phyloP scores from a whole-genome alignment of 2,113 vertebrate genomes.

The Urocitellus parryii region DNA sequence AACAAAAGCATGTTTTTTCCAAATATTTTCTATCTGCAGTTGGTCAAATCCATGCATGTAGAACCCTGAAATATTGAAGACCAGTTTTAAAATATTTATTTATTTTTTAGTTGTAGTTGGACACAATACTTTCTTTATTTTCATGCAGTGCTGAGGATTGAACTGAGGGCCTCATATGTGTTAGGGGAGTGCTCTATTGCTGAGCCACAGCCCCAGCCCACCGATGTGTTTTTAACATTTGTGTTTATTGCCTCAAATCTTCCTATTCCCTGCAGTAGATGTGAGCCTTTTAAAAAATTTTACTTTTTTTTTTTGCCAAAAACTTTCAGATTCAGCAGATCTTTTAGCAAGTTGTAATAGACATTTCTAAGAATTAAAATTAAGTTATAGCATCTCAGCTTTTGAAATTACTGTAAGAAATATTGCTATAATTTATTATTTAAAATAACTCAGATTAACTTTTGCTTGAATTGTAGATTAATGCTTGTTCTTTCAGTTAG shows the following conservation, averaged over 20 bases:
- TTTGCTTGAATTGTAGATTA: slow-evolving; percentile 55
- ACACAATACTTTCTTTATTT: no score
- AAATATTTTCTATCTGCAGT: not conserved
- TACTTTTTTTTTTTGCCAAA: slow-evolving; percentile 35
- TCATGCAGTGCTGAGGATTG: no score
- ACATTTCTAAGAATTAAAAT: slow-evolving; percentile 52
- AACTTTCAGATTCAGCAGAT: not conserved
- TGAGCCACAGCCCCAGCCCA: no score
- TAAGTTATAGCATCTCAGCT: not conserved
- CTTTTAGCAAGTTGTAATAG: slow-evolving; percentile 57
- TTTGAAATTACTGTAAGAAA: slow-evolving; percentile 23
- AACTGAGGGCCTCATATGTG: no score
- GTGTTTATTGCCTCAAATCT: not conserved
- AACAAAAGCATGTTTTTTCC: not conserved
- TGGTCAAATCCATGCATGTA: not conserved
- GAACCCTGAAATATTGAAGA: not conserved
- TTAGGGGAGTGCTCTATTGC: no score
- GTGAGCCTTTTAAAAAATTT: not conserved
- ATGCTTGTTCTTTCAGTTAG: slow-evolving; percentile 36
- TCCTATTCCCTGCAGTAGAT: not conserved
- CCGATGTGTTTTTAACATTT: not conserved
- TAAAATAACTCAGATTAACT: slow-evolving; percentile 6
- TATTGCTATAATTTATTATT: not conserved
- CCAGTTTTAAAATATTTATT: no score
- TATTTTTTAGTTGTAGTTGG: no score